phyloP scores from a whole-genome alignment of 2,113 vertebrate genomes.

The Coryphaenoides rupestris region DNA sequence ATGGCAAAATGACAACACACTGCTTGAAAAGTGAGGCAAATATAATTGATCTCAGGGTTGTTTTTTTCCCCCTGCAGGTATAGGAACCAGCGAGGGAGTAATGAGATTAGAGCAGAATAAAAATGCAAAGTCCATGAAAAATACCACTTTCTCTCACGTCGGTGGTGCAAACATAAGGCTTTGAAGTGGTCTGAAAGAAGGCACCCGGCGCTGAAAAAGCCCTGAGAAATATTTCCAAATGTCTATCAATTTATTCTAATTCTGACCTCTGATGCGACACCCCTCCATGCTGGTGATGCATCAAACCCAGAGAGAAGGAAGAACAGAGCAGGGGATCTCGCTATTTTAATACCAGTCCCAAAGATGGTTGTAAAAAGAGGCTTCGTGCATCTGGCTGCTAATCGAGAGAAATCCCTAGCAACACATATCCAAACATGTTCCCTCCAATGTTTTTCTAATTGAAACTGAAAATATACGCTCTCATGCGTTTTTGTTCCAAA shows the following conservation, averaged over 20 bases:
- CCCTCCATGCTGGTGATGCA: slow-evolving; percentile 60
- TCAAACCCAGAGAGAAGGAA: slow-evolving; percentile 54
- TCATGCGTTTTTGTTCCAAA: slow-evolving; percentile 19
- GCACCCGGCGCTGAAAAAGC: slow-evolving; percentile 37
- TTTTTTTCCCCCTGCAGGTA: slow-evolving; percentile 64
- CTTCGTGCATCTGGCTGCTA: slow-evolving; percentile 51
- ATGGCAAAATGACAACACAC: slow-evolving; percentile 86
- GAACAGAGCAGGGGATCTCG: slow-evolving; percentile 44
- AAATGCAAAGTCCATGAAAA: slow-evolving; percentile 54
- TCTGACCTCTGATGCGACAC: slow-evolving; percentile 50
- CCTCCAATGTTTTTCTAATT: slow-evolving; percentile 55
- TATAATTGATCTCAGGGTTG: slow-evolving; percentile 65
- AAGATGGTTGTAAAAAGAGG: slow-evolving; percentile 35
- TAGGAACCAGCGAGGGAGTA: slow-evolving; percentile 69
- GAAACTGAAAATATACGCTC: slow-evolving; percentile 17
- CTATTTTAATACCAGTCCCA: slow-evolving; percentile 51
- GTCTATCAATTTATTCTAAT: slow-evolving; percentile 65
- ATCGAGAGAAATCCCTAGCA: slow-evolving; percentile 53
- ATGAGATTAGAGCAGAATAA: slow-evolving; percentile 70
- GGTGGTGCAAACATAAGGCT: slow-evolving; percentile 51
- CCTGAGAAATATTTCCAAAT: slow-evolving; percentile 67
- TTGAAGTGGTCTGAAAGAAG: slow-evolving; percentile 44
- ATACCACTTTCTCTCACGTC: slow-evolving; percentile 43
- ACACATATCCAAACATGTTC: slow-evolving; percentile 51
- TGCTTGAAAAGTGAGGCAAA: slow-evolving; percentile 76